Conservation (phyloP, 2,797 vertebrate genomes). For the Pampus argenteus region DNA sequence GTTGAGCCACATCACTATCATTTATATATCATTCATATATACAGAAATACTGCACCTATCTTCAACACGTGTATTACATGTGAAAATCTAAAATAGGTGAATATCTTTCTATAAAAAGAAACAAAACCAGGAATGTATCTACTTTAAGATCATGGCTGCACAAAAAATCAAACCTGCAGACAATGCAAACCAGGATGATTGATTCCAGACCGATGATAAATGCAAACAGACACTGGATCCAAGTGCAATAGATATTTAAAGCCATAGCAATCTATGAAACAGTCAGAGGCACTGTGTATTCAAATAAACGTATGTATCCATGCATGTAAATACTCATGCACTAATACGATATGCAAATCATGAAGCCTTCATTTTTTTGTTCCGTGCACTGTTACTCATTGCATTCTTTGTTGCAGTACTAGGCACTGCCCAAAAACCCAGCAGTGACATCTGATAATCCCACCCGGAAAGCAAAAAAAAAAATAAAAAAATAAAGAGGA, state of each 20-base stretch:
- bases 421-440: constrained; percentile 43
- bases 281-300: not conserved
- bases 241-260: constrained; percentile 52
- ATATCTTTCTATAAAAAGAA: not conserved
- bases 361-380: constrained; percentile 28
- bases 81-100: not conserved
- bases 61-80: not conserved
- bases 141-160: not conserved
- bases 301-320: constrained; percentile 7
- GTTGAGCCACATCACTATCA: constrained; percentile 22
- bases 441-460: constrained; percentile 47
- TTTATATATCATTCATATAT: too few species aligned
- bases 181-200: constrained; percentile 47
- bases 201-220: constrained; percentile 62
- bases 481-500: constrained; percentile 46
- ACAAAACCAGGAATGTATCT: not conserved
- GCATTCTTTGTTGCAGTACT: constrained; percentile 38
- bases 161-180: constrained; percentile 41
- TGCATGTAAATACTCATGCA: constrained; percentile 4
- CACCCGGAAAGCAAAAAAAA: constrained; percentile 55
- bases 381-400: constrained; percentile 43
- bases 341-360: constrained; percentile 39
- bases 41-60: not conserved
- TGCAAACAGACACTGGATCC: constrained; percentile 50
- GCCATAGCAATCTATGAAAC: constrained; percentile 1